These are phyloP conservation scores for Penaeus indicus DNA, from an alignment of 1,140 invertebrate species.

Conservation along the genomic window DNA sequence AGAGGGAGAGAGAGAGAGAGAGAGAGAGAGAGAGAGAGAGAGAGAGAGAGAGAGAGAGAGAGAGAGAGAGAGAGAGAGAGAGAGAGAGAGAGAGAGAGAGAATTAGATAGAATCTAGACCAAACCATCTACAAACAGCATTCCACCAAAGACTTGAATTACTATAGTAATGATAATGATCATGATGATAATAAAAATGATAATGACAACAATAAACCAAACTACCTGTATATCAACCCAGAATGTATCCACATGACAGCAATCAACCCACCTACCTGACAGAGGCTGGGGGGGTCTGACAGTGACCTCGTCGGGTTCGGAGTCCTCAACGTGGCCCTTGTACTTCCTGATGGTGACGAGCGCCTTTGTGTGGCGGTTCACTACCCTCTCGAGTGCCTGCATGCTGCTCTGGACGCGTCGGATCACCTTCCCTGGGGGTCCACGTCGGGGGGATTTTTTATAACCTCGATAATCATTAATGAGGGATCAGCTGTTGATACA, in stretches of 20 bases:
- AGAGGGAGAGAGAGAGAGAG: neutral
- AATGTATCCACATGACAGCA: neutral
- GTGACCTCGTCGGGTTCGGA: neutral
- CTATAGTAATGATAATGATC: too few relatives aligned
- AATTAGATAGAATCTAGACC: too few relatives aligned
- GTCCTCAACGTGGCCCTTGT: neutral
- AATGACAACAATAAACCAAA: too few relatives aligned
- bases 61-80: too few relatives aligned
- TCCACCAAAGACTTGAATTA: too few relatives aligned
- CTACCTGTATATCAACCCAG: too few relatives aligned
- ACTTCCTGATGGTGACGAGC: neutral
- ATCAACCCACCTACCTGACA: neutral
- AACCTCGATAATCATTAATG: neutral
- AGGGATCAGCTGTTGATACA: neutral
- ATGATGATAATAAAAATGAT: too few relatives aligned
- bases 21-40: neutral
- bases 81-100: too few relatives aligned
- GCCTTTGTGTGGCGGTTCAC: conserved; percentile 2
- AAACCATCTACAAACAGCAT: too few relatives aligned
- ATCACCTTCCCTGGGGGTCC: neutral
- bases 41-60: too few relatives aligned
- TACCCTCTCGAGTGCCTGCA: conserved; percentile 10
- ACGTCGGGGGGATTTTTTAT: neutral
- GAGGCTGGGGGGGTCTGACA: neutral
- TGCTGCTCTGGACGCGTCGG: neutral